Percentiles rank a stretch among this genome's conserved stretches.
phyloP scores from a whole-genome alignment of 2,113 vertebrate species.

The Prinia subflava region DNA sequence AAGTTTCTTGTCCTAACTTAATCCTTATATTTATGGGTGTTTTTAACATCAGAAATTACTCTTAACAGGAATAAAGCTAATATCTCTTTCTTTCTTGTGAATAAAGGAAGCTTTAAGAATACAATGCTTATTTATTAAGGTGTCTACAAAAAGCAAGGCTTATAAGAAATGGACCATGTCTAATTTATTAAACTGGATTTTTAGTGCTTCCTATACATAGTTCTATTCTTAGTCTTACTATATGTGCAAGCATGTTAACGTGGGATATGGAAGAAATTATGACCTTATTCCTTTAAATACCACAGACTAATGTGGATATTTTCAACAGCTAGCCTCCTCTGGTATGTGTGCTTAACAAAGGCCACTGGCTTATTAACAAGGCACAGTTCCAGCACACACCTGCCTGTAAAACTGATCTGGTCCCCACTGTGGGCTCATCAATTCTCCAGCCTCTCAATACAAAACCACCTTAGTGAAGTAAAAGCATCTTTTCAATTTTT shows the following conservation, averaged over 20 bases:
- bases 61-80: background rate
- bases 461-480: background rate
- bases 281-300: background rate
- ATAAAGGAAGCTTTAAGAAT: background rate
- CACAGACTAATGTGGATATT: background rate
- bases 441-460: background rate
- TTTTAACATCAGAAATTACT: background rate
- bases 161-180: background rate
- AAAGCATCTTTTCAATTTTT: background rate
- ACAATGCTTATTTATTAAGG: background rate
- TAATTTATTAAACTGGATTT: background rate
- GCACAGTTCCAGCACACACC: background rate
- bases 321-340: background rate
- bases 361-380: background rate
- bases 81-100: background rate
- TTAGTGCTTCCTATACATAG: background rate
- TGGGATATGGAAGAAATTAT: background rate
- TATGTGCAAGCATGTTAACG: accelerated
- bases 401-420: background rate
- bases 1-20: background rate
- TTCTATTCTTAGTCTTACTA: background rate
- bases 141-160: background rate
- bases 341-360: background rate
- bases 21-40: background rate
- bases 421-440: background rate